phyloP scores from a whole-genome alignment of 1,140 invertebrate species.

The Apis cerana region DNA sequence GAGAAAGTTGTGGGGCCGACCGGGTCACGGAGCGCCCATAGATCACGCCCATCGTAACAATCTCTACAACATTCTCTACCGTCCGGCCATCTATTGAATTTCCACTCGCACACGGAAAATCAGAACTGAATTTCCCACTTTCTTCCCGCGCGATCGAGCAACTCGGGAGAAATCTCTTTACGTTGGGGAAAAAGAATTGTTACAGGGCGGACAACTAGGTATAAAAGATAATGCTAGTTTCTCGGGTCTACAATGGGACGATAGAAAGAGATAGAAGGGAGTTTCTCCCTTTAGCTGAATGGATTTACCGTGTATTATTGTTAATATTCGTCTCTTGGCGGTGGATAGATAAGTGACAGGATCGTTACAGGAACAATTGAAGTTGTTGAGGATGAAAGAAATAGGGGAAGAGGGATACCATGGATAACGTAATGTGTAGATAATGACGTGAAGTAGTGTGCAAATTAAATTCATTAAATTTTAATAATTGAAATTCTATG shows the following conservation, averaged over 20 bases:
- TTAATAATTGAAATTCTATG: neutral
- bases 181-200: neutral
- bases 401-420: too few relatives aligned
- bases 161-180: neutral
- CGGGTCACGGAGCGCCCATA: slow-evolving; percentile 85
- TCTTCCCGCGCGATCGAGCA: slow-evolving; percentile 8
- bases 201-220: neutral
- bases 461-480: neutral
- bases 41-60: slow-evolving; percentile 75
- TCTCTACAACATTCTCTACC: slow-evolving; percentile 77
- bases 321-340: too few relatives aligned
- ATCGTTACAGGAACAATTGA: slow-evolving; percentile 3
- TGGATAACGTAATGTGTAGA: neutral
- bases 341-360: neutral
- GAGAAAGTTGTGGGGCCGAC: slow-evolving; percentile 85
- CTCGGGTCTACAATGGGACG: neutral
- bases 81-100: slow-evolving; percentile 70
- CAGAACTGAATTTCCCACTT: slow-evolving; percentile 3
- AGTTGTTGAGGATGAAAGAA: neutral
- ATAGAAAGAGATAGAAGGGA: neutral
- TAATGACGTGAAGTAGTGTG: neutral
- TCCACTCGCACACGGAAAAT: neutral
- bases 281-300: neutral
- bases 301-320: neutral
- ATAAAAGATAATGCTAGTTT: slow-evolving; percentile 1